Evolutionary conservation across 2,797 vertebrate species (phyloP).

Genomic region (Fistularia commersonii): DNA sequence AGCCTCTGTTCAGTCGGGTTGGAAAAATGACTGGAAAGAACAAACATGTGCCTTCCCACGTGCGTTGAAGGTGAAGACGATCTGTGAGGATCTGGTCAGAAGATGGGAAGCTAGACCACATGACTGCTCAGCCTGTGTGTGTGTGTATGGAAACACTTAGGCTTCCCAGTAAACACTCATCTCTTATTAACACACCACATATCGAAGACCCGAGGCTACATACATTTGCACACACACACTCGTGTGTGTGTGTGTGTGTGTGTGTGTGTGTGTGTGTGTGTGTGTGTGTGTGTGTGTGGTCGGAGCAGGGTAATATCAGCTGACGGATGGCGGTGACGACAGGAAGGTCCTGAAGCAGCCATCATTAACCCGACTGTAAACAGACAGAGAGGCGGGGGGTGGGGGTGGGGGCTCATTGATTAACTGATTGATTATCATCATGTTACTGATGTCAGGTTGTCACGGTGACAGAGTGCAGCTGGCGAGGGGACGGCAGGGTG

Average conservation of each 20-base stretch:
- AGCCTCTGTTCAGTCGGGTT: too few species aligned
- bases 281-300: constrained; percentile 34
- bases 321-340: constrained; percentile 60
- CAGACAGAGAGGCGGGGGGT: constrained; percentile 3
- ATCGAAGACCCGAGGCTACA: too few species aligned
- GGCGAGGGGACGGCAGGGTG: constrained; percentile 13
- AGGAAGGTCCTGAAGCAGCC: constrained; percentile 50
- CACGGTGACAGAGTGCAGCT: constrained; percentile 37
- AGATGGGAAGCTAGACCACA: too few species aligned
- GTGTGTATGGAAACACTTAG: too few species aligned
- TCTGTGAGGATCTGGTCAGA: too few species aligned
- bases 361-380: constrained; percentile 52
- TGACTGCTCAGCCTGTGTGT: not conserved
- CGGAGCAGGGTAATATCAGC: constrained; percentile 48
- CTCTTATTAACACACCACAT: too few species aligned
- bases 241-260: constrained; percentile 8
- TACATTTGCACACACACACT: too few species aligned
- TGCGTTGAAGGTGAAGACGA: too few species aligned
- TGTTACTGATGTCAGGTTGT: constrained; percentile 75
- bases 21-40: too few species aligned
- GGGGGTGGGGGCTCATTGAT: too few species aligned
- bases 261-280: not conserved
- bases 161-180: too few species aligned
- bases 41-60: too few species aligned
- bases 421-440: constrained; percentile 55